A percentile compares a stretch with the other conserved stretches of the same genome.
Conservation (phyloP, 2,888 invertebrate genomes). For the Proisotoma minuta region DNA sequence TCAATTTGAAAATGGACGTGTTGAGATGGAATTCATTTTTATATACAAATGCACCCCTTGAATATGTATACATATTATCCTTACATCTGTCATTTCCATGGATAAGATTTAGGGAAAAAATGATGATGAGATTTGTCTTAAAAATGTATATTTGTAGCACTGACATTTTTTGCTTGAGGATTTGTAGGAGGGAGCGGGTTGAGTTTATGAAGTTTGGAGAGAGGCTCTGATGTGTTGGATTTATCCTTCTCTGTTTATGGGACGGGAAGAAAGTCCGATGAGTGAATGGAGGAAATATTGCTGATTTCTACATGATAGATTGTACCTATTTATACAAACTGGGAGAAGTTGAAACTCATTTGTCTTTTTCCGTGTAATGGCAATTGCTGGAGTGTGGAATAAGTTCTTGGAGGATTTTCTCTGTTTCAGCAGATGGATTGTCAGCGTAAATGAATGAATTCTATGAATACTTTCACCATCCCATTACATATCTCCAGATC, state of each 20-base stretch:
- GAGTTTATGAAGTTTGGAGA: not conserved
- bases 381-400: not conserved
- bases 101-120: constrained; percentile 35
- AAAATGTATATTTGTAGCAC: constrained; percentile 39
- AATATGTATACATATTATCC: too few relatives aligned
- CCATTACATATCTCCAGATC: constrained; percentile 15
- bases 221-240: not conserved
- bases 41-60: too few relatives aligned
- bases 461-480: constrained; percentile 18
- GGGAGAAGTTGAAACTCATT: constrained; percentile 43
- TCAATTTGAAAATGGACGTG: too few relatives aligned
- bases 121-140: constrained; percentile 41
- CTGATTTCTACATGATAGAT: constrained; percentile 41
- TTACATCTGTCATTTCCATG: too few relatives aligned
- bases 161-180: not conserved
- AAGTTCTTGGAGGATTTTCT: not conserved
- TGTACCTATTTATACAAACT: constrained; percentile 45
- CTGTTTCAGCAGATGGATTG: constrained; percentile 1
- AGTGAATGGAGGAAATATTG: constrained; percentile 30
- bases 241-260: constrained; percentile 3
- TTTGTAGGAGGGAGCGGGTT: not conserved
- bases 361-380: constrained; percentile 37
- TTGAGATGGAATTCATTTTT: too few relatives aligned
- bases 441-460: constrained; percentile 9
- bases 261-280: not conserved